These are phyloP conservation scores for Cephus runcator DNA, from an alignment of 2,888 invertebrate species.

Conservation along the genomic window DNA sequence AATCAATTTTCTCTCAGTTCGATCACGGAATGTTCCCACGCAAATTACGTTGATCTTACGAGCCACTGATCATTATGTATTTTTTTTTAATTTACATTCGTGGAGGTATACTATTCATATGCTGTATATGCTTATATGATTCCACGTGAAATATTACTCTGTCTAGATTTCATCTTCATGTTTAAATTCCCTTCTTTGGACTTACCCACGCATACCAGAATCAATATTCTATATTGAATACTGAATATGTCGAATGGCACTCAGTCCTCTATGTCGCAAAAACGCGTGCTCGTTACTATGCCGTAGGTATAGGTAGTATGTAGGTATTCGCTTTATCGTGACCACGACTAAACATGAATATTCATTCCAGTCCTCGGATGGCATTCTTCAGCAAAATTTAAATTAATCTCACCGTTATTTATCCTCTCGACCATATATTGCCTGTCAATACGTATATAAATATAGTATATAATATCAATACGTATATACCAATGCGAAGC, in stretches of 20 bases:
- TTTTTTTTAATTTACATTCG: not conserved
- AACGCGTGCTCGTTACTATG: not conserved
- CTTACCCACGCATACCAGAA: not conserved
- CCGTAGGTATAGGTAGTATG: not conserved
- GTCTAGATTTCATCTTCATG: not conserved
- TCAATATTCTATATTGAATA: not conserved
- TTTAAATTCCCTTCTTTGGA: not conserved
- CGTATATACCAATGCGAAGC: not conserved
- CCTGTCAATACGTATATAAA: not conserved
- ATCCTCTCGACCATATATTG: not conserved
- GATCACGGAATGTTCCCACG: not conserved
- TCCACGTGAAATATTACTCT: not conserved
- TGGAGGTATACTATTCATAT: not conserved
- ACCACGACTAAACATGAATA: not conserved
- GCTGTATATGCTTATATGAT: not conserved
- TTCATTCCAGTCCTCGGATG: not conserved
- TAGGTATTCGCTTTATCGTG: not conserved
- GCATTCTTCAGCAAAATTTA: not conserved
- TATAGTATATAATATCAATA: not conserved
- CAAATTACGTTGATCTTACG: not conserved
- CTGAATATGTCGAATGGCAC: not conserved
- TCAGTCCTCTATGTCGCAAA: not conserved
- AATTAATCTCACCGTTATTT: not conserved
- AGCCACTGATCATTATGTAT: not conserved
- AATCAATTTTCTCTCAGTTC: constrained; percentile 16